phyloP scores from a whole-genome alignment of 2,888 invertebrate genomes.

The Platycheirus albimanus region DNA sequence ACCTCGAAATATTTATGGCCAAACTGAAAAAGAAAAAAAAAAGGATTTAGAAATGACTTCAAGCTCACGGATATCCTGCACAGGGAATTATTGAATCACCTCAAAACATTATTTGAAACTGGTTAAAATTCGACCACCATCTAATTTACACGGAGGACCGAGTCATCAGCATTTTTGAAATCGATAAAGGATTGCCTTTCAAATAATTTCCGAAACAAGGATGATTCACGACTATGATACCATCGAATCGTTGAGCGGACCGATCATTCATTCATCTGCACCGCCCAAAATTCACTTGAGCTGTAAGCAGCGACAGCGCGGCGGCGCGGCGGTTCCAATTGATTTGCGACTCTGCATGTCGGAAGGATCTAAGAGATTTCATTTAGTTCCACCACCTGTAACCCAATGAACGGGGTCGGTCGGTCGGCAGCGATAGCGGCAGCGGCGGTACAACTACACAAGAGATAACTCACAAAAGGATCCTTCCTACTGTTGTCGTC shows the following conservation, averaged over 20 bases:
- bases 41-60: slow-evolving; percentile 20
- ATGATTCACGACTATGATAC: slow-evolving; percentile 54
- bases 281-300: slow-evolving; percentile 51
- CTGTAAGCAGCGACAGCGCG: background rate
- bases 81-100: slow-evolving; percentile 52
- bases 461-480: slow-evolving; percentile 62
- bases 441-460: slow-evolving; percentile 34
- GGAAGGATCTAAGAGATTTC: slow-evolving; percentile 70
- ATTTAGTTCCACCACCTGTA: slow-evolving; percentile 71
- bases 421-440: too few species aligned
- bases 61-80: slow-evolving; percentile 66
- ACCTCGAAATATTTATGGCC: slow-evolving; percentile 40
- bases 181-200: slow-evolving; percentile 49
- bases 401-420: slow-evolving; percentile 24
- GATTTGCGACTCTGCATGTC: slow-evolving; percentile 68
- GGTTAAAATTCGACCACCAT: slow-evolving; percentile 19
- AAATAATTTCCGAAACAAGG: slow-evolving; percentile 53
- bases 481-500: slow-evolving; percentile 48
- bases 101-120: background rate
- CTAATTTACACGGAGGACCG: slow-evolving; percentile 62
- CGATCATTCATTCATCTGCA: slow-evolving; percentile 58
- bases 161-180: slow-evolving; percentile 28
- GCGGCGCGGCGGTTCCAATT: slow-evolving; percentile 36
- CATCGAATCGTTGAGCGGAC: background rate
- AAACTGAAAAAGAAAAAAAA: slow-evolving; percentile 36